These are phyloP conservation scores for Mormoops blainvillei DNA, from an alignment of 2,113 vertebrate genomes.

Conservation along the genomic window DNA sequence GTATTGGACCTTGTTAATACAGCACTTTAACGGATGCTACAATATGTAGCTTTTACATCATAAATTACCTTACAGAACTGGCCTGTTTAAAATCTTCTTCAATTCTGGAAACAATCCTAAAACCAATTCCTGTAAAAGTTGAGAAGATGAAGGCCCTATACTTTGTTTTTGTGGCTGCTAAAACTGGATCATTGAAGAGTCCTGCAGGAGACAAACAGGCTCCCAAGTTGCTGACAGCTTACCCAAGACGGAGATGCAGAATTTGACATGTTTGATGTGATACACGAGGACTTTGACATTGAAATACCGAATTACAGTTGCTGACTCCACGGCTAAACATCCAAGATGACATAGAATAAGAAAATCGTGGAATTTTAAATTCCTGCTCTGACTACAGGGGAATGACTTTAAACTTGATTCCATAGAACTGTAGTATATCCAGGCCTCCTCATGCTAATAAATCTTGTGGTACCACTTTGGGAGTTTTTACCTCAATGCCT, in stretches of 20 bases:
- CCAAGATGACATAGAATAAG: not conserved
- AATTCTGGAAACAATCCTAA: conserved; percentile 49
- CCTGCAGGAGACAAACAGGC: conserved; percentile 23
- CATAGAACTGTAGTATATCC: not conserved
- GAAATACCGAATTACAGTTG: not conserved
- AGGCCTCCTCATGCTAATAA: rapidly evolving
- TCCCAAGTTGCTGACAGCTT: conserved; percentile 38
- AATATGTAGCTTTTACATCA: conserved; percentile 69
- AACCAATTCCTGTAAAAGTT: conserved; percentile 28
- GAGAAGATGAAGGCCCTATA: conserved; percentile 26
- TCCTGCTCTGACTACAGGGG: not conserved
- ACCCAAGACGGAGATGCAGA: not conserved
- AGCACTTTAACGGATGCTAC: conserved; percentile 63
- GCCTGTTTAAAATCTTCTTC: conserved; percentile 53
- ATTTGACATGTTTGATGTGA: not conserved
- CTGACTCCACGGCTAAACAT: not conserved
- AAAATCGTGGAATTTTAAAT: not conserved
- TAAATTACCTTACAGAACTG: conserved; percentile 72
- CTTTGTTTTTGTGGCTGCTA: not conserved
- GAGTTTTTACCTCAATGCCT: not conserved
- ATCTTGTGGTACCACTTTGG: rapidly evolving
- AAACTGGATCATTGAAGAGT: not conserved
- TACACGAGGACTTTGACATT: not conserved
- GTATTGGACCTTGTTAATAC: conserved; percentile 64
- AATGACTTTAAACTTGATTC: not conserved